Conservation (phyloP, 2,888 invertebrate species). For the Coecobrya sp. region DNA sequence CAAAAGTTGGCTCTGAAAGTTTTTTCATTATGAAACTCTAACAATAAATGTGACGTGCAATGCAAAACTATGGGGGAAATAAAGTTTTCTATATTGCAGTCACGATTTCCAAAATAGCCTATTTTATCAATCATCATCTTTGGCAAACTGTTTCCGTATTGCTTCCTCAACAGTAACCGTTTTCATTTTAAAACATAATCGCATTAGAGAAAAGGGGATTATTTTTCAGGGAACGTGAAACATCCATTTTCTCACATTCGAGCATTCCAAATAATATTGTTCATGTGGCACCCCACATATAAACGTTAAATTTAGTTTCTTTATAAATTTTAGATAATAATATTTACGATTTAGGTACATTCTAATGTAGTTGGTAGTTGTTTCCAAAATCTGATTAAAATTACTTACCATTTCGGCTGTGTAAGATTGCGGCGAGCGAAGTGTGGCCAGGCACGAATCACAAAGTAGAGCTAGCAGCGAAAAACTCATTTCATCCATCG, state of each 20-base stretch:
- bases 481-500: constrained; percentile 90
- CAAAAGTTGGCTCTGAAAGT: too few relatives aligned
- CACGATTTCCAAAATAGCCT: constrained; percentile 13
- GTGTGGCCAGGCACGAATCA: constrained; percentile 96
- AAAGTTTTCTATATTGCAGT: not conserved
- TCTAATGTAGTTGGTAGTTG: not conserved
- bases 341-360: too few relatives aligned
- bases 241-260: not conserved
- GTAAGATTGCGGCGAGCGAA: constrained; percentile 89
- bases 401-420: constrained; percentile 83
- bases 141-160: constrained; percentile 30
- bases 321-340: too few relatives aligned
- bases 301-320: not conserved
- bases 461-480: constrained; percentile 93
- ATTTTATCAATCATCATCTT: constrained; percentile 39
- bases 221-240: not conserved
- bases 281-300: not conserved
- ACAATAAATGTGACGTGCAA: not conserved
- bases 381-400: not conserved
- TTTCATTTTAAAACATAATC: constrained; percentile 34
- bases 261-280: not conserved
- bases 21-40: too few relatives aligned
- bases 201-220: constrained; percentile 4
- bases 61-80: not conserved
- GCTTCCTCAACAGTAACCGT: not conserved